Percentiles rank a stretch among this genome's conserved stretches.
These are phyloP conservation scores for zebrafish (Danio rerio) DNA, from an alignment of 2,113 vertebrate genomes.

Conservation along the genomic window GRCz12tu NC_133190.1:7113001-7113500, in stretches of 20 bases:
- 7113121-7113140: neutral
- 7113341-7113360: no score
- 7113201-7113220: neutral
- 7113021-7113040: neutral
- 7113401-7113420: no score
- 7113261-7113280: no score
- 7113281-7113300: no score
- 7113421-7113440: no score
- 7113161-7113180: neutral
- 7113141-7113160: neutral
- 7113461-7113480: no score
- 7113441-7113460: no score
- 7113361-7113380: no score
- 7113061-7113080: constrained; percentile 26
- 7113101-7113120: neutral
- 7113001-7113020: neutral
- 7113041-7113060: constrained; percentile 30
- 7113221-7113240: neutral
- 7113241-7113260: neutral
- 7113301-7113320: no score
- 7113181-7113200: neutral
- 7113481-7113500: no score
- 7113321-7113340: no score
- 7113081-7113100: neutral
- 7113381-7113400: no score